Evolutionary conservation across 23 tunicate species (phyloP), one percentile per base, ranked within the genome.

Genomic region (Trididemnum clinides): DNA sequence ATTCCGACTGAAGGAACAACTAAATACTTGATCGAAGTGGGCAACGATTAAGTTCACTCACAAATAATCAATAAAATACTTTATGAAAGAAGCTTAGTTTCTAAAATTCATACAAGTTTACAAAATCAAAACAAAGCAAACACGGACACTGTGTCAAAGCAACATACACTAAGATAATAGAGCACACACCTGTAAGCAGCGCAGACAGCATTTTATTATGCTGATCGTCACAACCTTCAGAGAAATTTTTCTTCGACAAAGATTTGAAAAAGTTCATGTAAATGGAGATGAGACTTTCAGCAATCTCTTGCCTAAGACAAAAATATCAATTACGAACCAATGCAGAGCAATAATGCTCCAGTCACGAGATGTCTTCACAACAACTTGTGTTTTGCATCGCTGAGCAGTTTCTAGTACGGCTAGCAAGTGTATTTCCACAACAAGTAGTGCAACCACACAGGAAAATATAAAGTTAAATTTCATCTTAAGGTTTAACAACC

Each of bases 211-310:
- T 64, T 64, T 93, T 93, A 70, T 93, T 82, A 62, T 88, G 54
- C 19, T 23, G 30, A 28, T 66, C 75, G 7, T 66, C 37, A 3
- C n/a, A n/a, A 44, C 31, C 83, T 2, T 10, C 2, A 6, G 51
- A 35, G 1, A 59, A 50, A 21, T 85, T 88, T 57, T 84, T 88
- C 26, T 79, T 70, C 21, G 77, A 69, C 1, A 62, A 57, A n/a
- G 98, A 88, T 66, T 93, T 93, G 77, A 93, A 93, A 83, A 93
- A 93, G 29, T 64, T 91, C 78, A 93, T 85, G 71, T 93, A 93
- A 36, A 93, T 88, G 33, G 84, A 81, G 19, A 93, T 39, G 4
- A 93, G 73, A 23, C 71, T 80, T 28, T 79, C 50, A 12, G 98
- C 98, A 33, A 93, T 85, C 3, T 93, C 98, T 80, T 88, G 84